phyloP scores from a whole-genome alignment of 2,113 vertebrate species.

The Cichladusa arquata region DNA sequence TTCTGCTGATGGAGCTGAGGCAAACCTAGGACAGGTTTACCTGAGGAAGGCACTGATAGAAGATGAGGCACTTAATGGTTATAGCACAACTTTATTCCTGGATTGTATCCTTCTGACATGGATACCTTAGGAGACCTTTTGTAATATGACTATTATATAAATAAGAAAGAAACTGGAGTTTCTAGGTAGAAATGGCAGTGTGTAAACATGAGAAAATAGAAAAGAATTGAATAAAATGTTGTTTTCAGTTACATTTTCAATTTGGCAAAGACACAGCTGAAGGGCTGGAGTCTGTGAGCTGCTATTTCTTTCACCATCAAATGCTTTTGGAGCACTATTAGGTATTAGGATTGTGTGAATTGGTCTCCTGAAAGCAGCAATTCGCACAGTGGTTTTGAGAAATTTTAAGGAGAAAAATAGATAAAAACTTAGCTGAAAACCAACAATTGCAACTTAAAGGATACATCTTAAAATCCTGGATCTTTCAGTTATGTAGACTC shows the following conservation, averaged over 20 bases:
- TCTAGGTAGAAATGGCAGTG: not conserved
- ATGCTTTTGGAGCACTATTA: not conserved
- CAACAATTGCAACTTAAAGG: not conserved
- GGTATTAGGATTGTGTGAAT: not conserved
- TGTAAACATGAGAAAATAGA: not conserved
- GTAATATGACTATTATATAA: not conserved
- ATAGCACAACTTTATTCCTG: not conserved
- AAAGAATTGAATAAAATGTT: not conserved
- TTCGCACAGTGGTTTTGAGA: not conserved
- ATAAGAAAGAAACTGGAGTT: not conserved
- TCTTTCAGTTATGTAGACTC: not conserved
- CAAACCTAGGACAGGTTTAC: not conserved
- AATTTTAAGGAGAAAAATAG: constrained; percentile 7
- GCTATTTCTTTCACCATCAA: not conserved
- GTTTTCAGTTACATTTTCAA: not conserved
- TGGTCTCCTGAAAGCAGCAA: not conserved
- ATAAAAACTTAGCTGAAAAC: constrained; percentile 6
- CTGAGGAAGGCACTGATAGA: not conserved
- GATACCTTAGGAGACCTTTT: not conserved
- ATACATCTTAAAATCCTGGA: not conserved
- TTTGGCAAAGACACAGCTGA: not conserved
- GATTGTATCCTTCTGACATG: not conserved
- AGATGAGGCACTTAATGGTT: not conserved
- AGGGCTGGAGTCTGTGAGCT: not conserved
- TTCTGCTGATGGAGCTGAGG: not conserved